Base-by-base conservation (phyloP, 2,113 vertebrate genomes). In the Gopherus flavomarginatus region DNA sequence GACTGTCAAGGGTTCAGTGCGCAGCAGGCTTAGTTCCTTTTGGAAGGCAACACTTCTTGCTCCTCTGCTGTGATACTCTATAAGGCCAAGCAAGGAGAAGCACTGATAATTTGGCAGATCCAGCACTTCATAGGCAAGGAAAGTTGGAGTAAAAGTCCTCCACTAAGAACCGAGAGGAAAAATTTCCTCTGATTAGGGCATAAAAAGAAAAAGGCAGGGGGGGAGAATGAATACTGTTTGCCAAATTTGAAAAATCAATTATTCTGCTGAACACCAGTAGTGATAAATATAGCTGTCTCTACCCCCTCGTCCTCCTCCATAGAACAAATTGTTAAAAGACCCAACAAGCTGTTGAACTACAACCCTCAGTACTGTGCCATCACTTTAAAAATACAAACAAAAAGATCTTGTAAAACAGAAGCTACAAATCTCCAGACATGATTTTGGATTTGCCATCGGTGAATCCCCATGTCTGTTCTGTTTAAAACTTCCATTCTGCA, bases 321-420 rank as follows among this genome's bases (percentile, higher is more conserved):
- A 92, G 96, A 97, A 97, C 96, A 97, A 96, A 94, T 96, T 97
- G 96, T 96, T 97, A 97, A 97, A 97, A 97, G 92, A 97, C 96
- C 84, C 93, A 95, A 95, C 95, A 97, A 96, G 96, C 97, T 97
- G 96, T 96, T 97, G 97, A 97, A 96, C 52, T 47, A 97, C 95
- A 97, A 88, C 92, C 95, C 94, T 84, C 87, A 0, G 96, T 87
- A 95, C 91, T 81, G 94, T 96, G 89, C 94, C 94, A 94, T 95
- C 86, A 0, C 90, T 93, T 97, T 81, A 90, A 95, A 96, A 95
- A 88, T 90, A 94, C 97, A 88, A 89, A 95, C 89, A 85, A 95
- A 96, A 97, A 26, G 90, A 93, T 93, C 91, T 91, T 87, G 95
- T 95, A 92, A 96, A 92, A 96, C 90, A 85, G 81, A 69, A 94